Base-by-base conservation (phyloP, 2,797 vertebrate genomes). In the Enteromius argenteus region DNA sequence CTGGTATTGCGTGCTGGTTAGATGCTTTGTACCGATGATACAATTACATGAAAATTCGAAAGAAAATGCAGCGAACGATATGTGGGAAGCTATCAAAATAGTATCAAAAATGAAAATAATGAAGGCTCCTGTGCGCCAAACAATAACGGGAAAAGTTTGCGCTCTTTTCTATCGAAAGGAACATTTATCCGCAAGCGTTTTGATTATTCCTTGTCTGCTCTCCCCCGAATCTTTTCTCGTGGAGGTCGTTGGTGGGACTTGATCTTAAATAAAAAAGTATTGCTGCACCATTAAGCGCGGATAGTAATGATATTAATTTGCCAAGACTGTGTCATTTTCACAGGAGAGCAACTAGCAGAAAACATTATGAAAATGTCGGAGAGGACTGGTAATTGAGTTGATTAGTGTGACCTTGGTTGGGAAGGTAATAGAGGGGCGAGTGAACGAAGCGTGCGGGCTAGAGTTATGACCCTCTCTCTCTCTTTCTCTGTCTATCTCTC, bases 351-450 rank as follows among this genome's bases (percentile, higher is more conserved):
- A 97, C 96, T 97, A 97, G 96, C 97, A 96, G 96, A 94, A 94
- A 98, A 97, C 97, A 97, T 98, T 98, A 98, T 97, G 96, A 97
- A 97, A 97, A 97, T 97, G 95, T 97, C 95, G 93, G 89, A 96
- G 96, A 96, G 96, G 95, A 95, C 93, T 95, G 95, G 95, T 99
- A 98, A 99, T 98, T 97, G 97, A 97, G 95, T 96, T 98, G 97
- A 99, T 99, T 97, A 98, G 96, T 94, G 95, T 97, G 97, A 97
- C 98, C 97, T 99, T 98, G 97, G 97, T 97, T 95, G 97, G 94
- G 95, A 95, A 94, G 94, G 96, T 94, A 96, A 96, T 94, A 95
- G 94, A 91, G 94, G 95, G 96, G 93, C 91, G 94, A 96, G 94
- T 44, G 94, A 93, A 96, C 95, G 95, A 95, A 90, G 87, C 94